Percentiles rank a stretch among this genome's conserved stretches.
These are phyloP conservation scores for Smittia sp. DNA, from an alignment of 2,888 invertebrate genomes.

Conservation along the genomic window DNA sequence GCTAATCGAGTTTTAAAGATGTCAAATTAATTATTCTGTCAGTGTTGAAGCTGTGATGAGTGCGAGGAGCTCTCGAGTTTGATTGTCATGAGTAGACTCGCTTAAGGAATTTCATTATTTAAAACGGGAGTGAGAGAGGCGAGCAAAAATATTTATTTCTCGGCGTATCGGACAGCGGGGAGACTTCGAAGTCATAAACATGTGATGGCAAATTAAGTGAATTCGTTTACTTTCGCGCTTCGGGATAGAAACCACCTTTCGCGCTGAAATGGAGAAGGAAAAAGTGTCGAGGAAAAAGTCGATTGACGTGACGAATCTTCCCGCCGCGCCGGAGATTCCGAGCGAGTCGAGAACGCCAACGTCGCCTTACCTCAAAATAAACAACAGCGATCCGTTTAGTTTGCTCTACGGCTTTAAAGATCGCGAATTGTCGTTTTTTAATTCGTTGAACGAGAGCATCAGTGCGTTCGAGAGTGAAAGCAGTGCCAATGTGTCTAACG, in stretches of 20 bases:
- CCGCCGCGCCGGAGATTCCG: conserved; percentile 42
- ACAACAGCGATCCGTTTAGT: conserved; percentile 45
- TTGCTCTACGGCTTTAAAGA: conserved; percentile 47
- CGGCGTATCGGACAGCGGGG: neutral
- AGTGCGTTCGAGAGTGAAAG: conserved; percentile 42
- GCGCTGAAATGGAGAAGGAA: conserved; percentile 42
- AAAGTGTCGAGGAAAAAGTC: conserved; percentile 43
- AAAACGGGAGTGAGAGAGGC: neutral
- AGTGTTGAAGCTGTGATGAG: no score
- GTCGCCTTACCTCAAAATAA: conserved; percentile 20
- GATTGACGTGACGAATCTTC: conserved; percentile 29
- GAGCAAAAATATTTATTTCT: neutral
- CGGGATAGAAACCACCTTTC: no score
- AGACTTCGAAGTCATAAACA: neutral
- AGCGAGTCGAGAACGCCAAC: conserved; percentile 42
- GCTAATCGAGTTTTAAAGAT: no score
- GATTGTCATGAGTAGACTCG: no score
- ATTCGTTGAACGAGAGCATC: conserved; percentile 47
- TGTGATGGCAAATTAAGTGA: neutral
- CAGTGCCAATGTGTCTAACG: conserved; percentile 32
- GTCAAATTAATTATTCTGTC: no score
- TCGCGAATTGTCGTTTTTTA: conserved; percentile 47
- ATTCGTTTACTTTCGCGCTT: neutral
- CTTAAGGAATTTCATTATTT: neutral
- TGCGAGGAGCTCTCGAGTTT: no score